A percentile compares a stretch with the other conserved stretches of the same genome.
Conservation (phyloP, 2,113 vertebrate genomes). For the Alosa alosa region DNA sequence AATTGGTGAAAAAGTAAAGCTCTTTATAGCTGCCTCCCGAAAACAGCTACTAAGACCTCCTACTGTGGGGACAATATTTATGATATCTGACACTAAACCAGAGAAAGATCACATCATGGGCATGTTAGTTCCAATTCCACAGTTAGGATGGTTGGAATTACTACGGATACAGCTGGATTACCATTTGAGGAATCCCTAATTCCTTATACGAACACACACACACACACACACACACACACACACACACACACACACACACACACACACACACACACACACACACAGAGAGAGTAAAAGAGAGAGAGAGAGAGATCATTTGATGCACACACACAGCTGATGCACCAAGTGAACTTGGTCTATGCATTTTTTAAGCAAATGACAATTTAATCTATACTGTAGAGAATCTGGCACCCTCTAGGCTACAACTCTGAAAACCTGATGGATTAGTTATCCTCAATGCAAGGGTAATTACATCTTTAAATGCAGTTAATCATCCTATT, state of each 20-base stretch:
- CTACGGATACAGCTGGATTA: not conserved
- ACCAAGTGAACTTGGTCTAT: not conserved
- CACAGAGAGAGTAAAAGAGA: not conserved
- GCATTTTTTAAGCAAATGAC: constrained; percentile 34
- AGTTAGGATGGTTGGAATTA: not conserved
- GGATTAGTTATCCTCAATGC: constrained; percentile 45
- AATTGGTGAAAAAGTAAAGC: not conserved
- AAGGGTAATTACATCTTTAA: constrained; percentile 55
- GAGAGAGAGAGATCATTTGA: too few species aligned
- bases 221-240: not conserved
- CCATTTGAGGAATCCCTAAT: too few species aligned
- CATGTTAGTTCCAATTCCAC: not conserved
- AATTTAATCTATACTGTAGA: constrained; percentile 50
- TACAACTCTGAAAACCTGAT: constrained; percentile 40
- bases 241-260: not conserved
- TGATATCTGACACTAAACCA: too few species aligned
- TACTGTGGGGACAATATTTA: not conserved
- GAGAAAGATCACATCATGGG: not conserved
- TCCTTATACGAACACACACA: not conserved
- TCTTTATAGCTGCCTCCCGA: not conserved
- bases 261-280: not conserved
- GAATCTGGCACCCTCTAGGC: constrained; percentile 43
- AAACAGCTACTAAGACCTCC: not conserved
- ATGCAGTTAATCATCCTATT: constrained; percentile 44
- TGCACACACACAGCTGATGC: not conserved